Percentiles rank a stretch among this genome's conserved stretches.
Conservation (phyloP, 2,113 vertebrate genomes). For the Oryzias woworae region DNA sequence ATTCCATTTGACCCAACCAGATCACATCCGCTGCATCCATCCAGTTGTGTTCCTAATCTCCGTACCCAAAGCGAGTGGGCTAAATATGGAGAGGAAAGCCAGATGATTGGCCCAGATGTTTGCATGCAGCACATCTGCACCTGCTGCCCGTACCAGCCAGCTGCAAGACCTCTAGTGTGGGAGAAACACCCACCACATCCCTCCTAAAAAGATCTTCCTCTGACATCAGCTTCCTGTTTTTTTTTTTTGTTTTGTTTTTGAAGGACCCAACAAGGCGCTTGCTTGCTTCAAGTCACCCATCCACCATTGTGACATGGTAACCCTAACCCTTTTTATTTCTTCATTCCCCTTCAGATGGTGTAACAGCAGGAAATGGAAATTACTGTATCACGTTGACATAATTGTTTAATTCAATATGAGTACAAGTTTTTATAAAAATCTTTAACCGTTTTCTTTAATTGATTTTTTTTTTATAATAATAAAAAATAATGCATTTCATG, state of each 20-base stretch:
- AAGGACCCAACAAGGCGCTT: neutral
- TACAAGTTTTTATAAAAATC: no score
- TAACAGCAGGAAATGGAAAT: no score
- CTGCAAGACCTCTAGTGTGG: slow-evolving; percentile 26
- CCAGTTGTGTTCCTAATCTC: slow-evolving; percentile 57
- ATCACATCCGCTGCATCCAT: slow-evolving; percentile 61
- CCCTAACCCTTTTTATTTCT: no score
- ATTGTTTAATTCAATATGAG: no score
- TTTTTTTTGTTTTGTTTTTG: neutral
- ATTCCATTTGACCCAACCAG: slow-evolving; percentile 57
- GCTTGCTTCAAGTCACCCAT: no score
- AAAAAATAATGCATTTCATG: no score
- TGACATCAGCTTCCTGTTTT: slow-evolving; percentile 24
- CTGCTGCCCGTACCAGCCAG: slow-evolving; percentile 64
- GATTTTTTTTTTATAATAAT: no score
- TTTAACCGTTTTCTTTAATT: no score
- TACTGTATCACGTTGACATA: no score
- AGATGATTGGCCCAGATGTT: slow-evolving; percentile 68
- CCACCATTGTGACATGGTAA: no score
- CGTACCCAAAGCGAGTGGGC: slow-evolving; percentile 41
- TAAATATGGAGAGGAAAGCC: slow-evolving; percentile 61
- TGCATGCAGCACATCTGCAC: slow-evolving; percentile 59
- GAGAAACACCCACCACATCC: slow-evolving; percentile 24
- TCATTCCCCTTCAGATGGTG: no score
- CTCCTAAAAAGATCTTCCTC: slow-evolving; percentile 18